A percentile compares a stretch with the other conserved stretches of the same genome.
Conservation (phyloP, 2,888 invertebrate genomes). For the Epinotia nisella region DNA sequence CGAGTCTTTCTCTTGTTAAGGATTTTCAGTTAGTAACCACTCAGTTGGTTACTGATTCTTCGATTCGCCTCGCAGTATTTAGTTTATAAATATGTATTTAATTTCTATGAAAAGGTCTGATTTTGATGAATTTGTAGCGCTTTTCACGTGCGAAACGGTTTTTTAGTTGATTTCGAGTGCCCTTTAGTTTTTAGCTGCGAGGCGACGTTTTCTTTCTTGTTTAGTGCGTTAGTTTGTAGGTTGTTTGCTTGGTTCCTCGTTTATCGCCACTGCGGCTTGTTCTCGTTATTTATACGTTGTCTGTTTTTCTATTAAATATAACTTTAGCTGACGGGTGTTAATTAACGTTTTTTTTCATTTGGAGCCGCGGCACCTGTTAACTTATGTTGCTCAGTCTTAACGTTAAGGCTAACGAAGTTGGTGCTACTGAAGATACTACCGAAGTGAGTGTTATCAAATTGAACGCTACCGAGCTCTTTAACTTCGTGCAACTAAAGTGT, state of each 20-base stretch:
- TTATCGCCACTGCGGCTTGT: slow-evolving; percentile 59
- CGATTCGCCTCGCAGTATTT: slow-evolving; percentile 49
- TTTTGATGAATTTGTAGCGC: slow-evolving; percentile 54
- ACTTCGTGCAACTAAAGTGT: background rate
- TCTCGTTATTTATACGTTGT: slow-evolving; percentile 66
- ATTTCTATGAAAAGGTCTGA: slow-evolving; percentile 46
- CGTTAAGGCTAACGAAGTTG: background rate
- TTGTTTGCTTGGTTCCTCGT: slow-evolving; percentile 64
- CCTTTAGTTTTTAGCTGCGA: slow-evolving; percentile 66
- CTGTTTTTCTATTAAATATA: slow-evolving; percentile 60
- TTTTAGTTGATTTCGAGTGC: slow-evolving; percentile 69
- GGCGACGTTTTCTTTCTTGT: slow-evolving; percentile 53
- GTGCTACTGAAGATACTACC: background rate
- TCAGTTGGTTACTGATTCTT: slow-evolving; percentile 47
- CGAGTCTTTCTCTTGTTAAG: slow-evolving; percentile 52
- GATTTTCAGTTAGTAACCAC: slow-evolving; percentile 50
- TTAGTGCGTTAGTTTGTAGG: slow-evolving; percentile 73
- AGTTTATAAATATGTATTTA: slow-evolving; percentile 48
- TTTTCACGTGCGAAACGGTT: slow-evolving; percentile 62
- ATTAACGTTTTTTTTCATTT: slow-evolving; percentile 42
- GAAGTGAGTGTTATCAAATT: background rate
- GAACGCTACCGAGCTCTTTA: background rate
- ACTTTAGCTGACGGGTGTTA: slow-evolving; percentile 54
- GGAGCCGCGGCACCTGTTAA: slow-evolving; percentile 24
- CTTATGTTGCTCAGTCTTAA: background rate